These are phyloP conservation scores for Semnornis frantzii DNA, from an alignment of 2,113 vertebrate species.

Conservation along the genomic window DNA sequence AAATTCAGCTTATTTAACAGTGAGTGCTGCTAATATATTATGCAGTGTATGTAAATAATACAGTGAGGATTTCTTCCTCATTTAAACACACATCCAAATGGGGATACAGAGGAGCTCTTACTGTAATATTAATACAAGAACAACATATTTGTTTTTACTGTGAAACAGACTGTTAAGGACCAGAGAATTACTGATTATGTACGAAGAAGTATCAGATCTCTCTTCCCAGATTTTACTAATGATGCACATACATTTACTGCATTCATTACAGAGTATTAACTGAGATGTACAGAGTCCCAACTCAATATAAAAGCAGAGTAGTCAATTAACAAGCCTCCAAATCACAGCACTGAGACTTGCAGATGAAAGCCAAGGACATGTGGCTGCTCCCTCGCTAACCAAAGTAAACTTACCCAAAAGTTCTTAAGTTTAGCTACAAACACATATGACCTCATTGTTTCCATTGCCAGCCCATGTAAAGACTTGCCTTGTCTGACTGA, in stretches of 20 bases:
- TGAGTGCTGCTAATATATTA: background rate
- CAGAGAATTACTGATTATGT: background rate
- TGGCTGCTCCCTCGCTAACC: background rate
- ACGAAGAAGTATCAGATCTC: background rate
- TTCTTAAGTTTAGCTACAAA: background rate
- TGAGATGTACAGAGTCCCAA: background rate
- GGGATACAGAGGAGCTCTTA: background rate
- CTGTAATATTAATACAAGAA: background rate
- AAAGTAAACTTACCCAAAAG: background rate
- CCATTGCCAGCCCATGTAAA: background rate
- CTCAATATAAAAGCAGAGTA: background rate
- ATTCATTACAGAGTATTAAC: background rate
- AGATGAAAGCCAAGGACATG: background rate
- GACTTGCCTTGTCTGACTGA: background rate
- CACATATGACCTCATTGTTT: background rate
- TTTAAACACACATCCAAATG: background rate
- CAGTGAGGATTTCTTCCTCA: background rate
- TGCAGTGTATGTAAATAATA: background rate
- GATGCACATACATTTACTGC: background rate
- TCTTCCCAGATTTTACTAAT: slow-evolving; percentile 18
- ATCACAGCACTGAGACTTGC: background rate
- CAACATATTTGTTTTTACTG: background rate
- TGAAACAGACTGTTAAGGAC: background rate
- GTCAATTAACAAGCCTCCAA: background rate
- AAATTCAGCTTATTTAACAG: background rate